Percentiles rank a stretch among this genome's conserved stretches.
phyloP scores from a whole-genome alignment of 2,888 invertebrate species.

The Oscheius sp. region DNA sequence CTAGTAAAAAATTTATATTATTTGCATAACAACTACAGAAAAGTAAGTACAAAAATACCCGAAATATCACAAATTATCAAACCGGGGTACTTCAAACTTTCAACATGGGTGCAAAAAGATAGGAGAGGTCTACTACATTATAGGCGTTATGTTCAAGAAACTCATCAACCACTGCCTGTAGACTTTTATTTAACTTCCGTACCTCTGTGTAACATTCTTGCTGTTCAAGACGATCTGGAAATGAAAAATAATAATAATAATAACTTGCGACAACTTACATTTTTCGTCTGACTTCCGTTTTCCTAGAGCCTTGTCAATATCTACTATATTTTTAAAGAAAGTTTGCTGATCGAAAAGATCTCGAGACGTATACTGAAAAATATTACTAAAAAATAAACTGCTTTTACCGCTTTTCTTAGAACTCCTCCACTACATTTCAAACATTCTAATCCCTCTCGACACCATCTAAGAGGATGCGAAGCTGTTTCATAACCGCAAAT shows the following conservation, averaged over 20 bases:
- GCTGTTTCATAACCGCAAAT: constrained; percentile 47
- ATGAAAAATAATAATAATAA: background rate
- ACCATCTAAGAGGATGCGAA: constrained; percentile 41
- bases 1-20: constrained; percentile 2
- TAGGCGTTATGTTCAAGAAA: constrained; percentile 49
- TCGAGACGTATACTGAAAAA: constrained; percentile 52
- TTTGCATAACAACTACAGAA: background rate
- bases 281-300: constrained; percentile 38
- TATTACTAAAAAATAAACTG: background rate
- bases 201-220: background rate
- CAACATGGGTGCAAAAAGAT: constrained; percentile 57
- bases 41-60: constrained; percentile 14
- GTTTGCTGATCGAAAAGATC: constrained; percentile 64
- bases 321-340: constrained; percentile 56
- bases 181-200: constrained; percentile 1
- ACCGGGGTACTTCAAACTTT: constrained; percentile 24
- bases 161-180: constrained; percentile 29
- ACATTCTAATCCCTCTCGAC: constrained; percentile 56
- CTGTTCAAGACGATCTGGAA: constrained; percentile 13
- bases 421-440: constrained; percentile 55
- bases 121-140: constrained; percentile 54
- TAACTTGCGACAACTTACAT: constrained; percentile 37
- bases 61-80: background rate
- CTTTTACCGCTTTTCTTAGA: constrained; percentile 49
- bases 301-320: constrained; percentile 43